These are phyloP conservation scores for Ormyrus thymus DNA, from an alignment of 2,888 invertebrate species.

Conservation along the genomic window DNA sequence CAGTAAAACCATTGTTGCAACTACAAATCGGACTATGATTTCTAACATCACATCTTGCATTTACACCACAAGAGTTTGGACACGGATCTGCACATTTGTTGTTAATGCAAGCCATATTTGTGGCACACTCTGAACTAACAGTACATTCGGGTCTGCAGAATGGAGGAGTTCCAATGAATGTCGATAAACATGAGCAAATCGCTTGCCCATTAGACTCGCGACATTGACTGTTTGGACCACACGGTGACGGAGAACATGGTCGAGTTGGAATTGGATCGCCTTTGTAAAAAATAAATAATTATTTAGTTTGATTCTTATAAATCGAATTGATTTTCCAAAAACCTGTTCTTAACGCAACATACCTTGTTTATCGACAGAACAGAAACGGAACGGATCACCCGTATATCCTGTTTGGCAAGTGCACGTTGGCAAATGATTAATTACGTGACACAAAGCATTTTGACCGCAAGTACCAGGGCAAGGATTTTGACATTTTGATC, in stretches of 20 bases:
- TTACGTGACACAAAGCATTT: constrained; percentile 85
- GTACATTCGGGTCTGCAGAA: constrained; percentile 75
- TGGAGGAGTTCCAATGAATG: constrained; percentile 85
- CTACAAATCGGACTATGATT: constrained; percentile 80
- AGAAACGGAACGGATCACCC: constrained; percentile 78
- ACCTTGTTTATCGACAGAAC: constrained; percentile 37
- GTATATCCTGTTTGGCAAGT: constrained; percentile 77
- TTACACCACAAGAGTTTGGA: constrained; percentile 74
- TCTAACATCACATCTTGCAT: constrained; percentile 76
- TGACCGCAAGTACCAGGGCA: constrained; percentile 87
- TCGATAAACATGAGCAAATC: constrained; percentile 85
- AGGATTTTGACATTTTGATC: constrained; percentile 88
- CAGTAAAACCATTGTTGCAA: constrained; percentile 77
- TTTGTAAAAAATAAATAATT: constrained; percentile 4
- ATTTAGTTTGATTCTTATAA: not conserved
- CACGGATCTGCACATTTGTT: constrained; percentile 75
- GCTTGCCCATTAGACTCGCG: constrained; percentile 82
- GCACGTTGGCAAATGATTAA: constrained; percentile 83
- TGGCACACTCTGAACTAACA: constrained; percentile 74
- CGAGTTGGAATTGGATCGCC: not conserved
- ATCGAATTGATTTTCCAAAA: too few species aligned
- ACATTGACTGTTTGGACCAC: constrained; percentile 83
- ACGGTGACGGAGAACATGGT: constrained; percentile 79
- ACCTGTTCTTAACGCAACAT: not conserved
- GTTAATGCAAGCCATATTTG: constrained; percentile 78